A percentile compares a stretch with the other conserved stretches of the same genome.
Conservation (phyloP, 2,888 invertebrate genomes). For the Boloria euphrosyne region DNA sequence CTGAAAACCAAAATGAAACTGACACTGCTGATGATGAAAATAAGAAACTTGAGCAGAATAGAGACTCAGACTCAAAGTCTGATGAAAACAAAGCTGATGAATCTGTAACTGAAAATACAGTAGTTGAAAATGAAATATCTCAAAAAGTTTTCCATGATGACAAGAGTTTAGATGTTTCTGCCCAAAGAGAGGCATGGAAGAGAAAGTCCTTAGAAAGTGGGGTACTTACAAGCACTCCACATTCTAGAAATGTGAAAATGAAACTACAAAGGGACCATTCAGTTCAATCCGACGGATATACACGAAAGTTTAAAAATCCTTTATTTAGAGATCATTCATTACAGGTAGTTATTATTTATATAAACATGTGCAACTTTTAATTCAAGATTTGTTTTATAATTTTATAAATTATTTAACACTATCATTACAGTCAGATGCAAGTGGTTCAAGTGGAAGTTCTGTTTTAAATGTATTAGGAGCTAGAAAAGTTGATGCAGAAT, state of each 20-base stretch:
- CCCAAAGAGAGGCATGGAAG: conserved; percentile 62
- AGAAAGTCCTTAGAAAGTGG: conserved; percentile 70
- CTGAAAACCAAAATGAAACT: conserved; percentile 39
- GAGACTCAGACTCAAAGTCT: conserved; percentile 53
- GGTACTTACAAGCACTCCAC: conserved; percentile 57
- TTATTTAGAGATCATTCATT: conserved; percentile 76
- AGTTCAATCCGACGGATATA: conserved; percentile 74
- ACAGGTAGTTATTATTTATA: conserved; percentile 56
- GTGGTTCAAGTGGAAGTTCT: conserved; percentile 85
- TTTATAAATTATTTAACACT: conserved; percentile 8
- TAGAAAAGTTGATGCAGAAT: conserved; percentile 93
- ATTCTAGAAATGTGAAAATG: conserved; percentile 54
- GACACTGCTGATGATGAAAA: conserved; percentile 28
- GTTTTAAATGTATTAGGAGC: conserved; percentile 92
- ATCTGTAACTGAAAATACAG: conserved; percentile 64
- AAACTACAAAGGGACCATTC: conserved; percentile 73
- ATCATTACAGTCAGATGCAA: conserved; percentile 68
- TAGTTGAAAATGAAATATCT: conserved; percentile 44
- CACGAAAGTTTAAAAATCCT: conserved; percentile 72
- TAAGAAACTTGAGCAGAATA: conserved; percentile 45
- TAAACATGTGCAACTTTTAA: neutral
- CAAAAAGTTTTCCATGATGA: conserved; percentile 45
- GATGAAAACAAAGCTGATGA: conserved; percentile 68
- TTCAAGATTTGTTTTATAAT: conserved; percentile 4
- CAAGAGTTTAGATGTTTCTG: conserved; percentile 64